Conservation (phyloP, 2,888 invertebrate species). For the Melolontha melolontha region DNA sequence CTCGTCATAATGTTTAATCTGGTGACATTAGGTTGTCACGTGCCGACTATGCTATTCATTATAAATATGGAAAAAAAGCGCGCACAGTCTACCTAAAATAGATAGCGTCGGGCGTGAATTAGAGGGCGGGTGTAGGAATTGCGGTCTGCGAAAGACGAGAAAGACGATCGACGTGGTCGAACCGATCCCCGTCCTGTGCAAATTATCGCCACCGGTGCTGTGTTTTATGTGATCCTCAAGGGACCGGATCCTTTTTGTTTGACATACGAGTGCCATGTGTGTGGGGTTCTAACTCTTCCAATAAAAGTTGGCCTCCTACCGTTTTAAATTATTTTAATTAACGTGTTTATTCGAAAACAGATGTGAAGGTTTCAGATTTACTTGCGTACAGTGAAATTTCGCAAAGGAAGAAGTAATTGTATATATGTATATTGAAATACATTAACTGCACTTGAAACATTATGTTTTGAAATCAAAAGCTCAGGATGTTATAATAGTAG, state of each 20-base stretch:
- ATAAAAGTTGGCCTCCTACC: neutral
- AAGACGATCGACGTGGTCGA: slow-evolving; percentile 5
- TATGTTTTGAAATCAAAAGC: no score
- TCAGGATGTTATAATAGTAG: no score
- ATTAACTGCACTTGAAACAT: no score
- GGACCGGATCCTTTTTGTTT: slow-evolving; percentile 4
- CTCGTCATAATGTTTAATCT: slow-evolving; percentile 53
- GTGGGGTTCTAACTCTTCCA: slow-evolving; percentile 4
- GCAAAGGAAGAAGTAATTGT: no score
- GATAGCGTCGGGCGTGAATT: slow-evolving; percentile 1
- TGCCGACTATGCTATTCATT: slow-evolving; percentile 46
- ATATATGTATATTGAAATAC: no score
- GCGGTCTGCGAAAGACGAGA: neutral
- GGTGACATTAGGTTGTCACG: slow-evolving; percentile 53
- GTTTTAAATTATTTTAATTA: slow-evolving; percentile 28
- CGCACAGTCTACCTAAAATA: slow-evolving; percentile 13
- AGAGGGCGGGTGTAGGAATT: slow-evolving; percentile 9
- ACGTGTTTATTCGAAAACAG: slow-evolving; percentile 14
- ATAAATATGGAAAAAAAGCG: slow-evolving; percentile 9
- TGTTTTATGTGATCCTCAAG: neutral
- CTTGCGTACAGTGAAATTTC: no score
- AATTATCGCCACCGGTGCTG: slow-evolving; percentile 1
- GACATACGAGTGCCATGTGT: slow-evolving; percentile 21
- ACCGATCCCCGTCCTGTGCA: neutral
- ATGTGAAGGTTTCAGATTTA: no score